phyloP scores from a whole-genome alignment of 2,888 invertebrate genomes.

The Acleris cristana region DNA sequence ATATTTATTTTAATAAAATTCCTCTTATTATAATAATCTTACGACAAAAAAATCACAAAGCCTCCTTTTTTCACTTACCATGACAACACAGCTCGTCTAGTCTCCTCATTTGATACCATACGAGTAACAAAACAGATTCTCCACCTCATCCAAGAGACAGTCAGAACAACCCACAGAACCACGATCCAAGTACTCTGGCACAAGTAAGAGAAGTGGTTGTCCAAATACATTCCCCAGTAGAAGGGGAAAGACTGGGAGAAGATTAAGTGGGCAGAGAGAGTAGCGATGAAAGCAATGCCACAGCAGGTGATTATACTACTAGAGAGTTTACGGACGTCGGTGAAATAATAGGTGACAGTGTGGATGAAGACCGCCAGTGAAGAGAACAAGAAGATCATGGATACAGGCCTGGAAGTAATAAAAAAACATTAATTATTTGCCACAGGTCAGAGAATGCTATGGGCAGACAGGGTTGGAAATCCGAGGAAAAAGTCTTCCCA shows the following conservation, averaged over 20 bases:
- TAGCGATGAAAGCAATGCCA: slow-evolving; percentile 31
- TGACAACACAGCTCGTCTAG: slow-evolving; percentile 1
- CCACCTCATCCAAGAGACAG: slow-evolving; percentile 14
- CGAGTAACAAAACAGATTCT: background rate
- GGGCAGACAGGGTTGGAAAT: no score
- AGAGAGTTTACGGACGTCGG: slow-evolving; percentile 12
- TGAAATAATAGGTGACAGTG: slow-evolving; percentile 16
- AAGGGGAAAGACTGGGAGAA: slow-evolving; percentile 33
- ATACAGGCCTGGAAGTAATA: slow-evolving; percentile 36
- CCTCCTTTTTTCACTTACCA: background rate
- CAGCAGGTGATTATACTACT: background rate
- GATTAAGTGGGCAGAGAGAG: slow-evolving; percentile 27
- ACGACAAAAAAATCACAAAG: no score
- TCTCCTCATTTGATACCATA: background rate
- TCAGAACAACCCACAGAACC: slow-evolving; percentile 22
- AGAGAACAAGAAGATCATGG: slow-evolving; percentile 26
- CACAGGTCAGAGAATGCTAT: no score
- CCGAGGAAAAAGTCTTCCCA: no score
- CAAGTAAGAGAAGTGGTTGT: slow-evolving; percentile 31
- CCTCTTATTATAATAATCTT: no score
- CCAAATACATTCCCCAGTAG: slow-evolving; percentile 3
- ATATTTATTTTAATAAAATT: no score
- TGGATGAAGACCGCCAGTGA: slow-evolving; percentile 12
- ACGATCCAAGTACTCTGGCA: slow-evolving; percentile 31
- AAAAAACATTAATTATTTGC: background rate